phyloP scores from a whole-genome alignment of 2,888 invertebrate genomes.

The Fissipunctia ypsillon region DNA sequence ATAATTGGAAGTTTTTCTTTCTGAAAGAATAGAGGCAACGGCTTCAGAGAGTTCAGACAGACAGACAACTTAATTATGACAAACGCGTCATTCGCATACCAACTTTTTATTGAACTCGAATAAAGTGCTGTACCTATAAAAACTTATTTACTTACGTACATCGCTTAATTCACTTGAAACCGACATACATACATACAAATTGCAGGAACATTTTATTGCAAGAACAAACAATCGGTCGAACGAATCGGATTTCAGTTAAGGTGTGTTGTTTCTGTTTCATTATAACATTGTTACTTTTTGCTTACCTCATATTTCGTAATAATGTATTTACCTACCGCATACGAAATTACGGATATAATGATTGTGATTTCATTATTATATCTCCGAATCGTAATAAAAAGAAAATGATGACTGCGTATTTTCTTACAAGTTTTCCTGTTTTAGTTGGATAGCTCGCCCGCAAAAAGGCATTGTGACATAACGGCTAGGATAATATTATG shows the following conservation, averaged over 20 bases:
- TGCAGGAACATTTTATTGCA: slow-evolving; percentile 58
- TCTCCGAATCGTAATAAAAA: slow-evolving; percentile 48
- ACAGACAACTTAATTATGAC: slow-evolving; percentile 35
- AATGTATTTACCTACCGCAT: slow-evolving; percentile 60
- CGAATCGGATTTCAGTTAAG: slow-evolving; percentile 61
- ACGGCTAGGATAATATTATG: slow-evolving; percentile 46
- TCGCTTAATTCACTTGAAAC: slow-evolving; percentile 35
- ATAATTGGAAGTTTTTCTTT: not conserved
- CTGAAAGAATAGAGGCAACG: slow-evolving; percentile 9
- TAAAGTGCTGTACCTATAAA: slow-evolving; percentile 22
- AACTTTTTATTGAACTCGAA: slow-evolving; percentile 11
- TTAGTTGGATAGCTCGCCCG: slow-evolving; percentile 19
- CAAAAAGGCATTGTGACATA: slow-evolving; percentile 16
- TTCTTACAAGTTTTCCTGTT: slow-evolving; percentile 51
- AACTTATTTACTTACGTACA: slow-evolving; percentile 19
- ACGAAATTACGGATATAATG: slow-evolving; percentile 52
- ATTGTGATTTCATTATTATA: slow-evolving; percentile 59
- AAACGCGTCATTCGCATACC: slow-evolving; percentile 9
- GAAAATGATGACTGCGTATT: slow-evolving; percentile 41
- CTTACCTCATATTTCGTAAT: slow-evolving; percentile 55
- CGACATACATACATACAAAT: slow-evolving; percentile 44
- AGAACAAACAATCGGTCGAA: slow-evolving; percentile 53
- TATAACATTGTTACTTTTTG: slow-evolving; percentile 63
- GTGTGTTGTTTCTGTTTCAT: slow-evolving; percentile 58
- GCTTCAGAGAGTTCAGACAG: slow-evolving; percentile 7